Base-by-base conservation (phyloP, 2,113 vertebrate genomes). In the Trachemys scripta region DNA sequence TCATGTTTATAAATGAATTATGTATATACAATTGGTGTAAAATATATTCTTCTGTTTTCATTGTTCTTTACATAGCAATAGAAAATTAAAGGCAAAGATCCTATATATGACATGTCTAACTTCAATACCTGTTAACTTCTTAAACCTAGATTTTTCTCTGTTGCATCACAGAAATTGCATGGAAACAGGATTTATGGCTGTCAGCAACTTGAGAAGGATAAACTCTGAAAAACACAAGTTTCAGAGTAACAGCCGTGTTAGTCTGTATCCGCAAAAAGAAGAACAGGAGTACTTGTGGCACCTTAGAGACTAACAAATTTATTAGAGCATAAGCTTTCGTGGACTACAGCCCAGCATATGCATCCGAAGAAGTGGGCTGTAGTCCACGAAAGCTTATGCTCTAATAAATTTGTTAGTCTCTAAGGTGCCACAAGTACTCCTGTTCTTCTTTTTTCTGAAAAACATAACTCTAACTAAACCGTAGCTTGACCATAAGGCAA, bases 41-140 rank as follows among this genome's bases (percentile, higher is more conserved):
- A 75, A 75, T 4, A 7, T 87, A 35, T 1, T 75, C 9, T n/a
- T 6, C 38, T 85, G 49, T 57, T n/a, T 31, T 57, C 35, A 59
- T 49, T 42, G 2, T 0, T 7, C 1, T 6, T 22, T 16, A 1
- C 29, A 4, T 49, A 49, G 10, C 51, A 84, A 4, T 8, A 85
- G 51, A 59, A 95, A 80, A 86, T 35, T 56, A 49, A 88, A 93
- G 80, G 84, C 29, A 91, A 82, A 50, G 7, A 17, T 84, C 12
- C 31, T 17, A 6, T 85, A 11, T 13, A 54, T 82, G 57, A 91
- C 78, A 75, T 91, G 51, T 65, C 84, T 45, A 62, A 81, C 82
- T 82, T 94, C 76, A 35, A 86, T 76, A 76, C 38, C 38, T 10
- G 24, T 22, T 86, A 27, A 45, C 24, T 45, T 86, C 27, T 79